These are phyloP conservation scores for Halcyon smyrnensis DNA, from an alignment of 2,797 vertebrate genomes.

Conservation along the genomic window DNA sequence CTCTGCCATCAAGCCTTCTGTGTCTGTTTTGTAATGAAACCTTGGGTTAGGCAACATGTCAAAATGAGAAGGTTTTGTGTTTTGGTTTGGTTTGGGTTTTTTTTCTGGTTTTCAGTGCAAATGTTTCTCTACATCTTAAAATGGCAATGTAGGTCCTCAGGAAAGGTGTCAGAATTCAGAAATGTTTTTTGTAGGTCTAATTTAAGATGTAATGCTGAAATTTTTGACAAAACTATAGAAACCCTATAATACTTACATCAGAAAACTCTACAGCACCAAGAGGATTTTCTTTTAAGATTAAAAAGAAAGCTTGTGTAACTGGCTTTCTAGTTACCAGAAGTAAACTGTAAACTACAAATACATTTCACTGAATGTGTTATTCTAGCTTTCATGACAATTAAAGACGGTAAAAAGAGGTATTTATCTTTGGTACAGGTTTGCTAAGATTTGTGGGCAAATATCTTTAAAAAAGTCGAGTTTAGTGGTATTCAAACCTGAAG, in stretches of 20 bases:
- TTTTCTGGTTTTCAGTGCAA: background rate
- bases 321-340: background rate
- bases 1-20: background rate
- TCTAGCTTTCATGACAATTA: background rate
- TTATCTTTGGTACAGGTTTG: accelerated
- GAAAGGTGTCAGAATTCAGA: background rate
- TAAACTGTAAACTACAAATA: background rate
- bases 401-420: background rate
- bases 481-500: background rate
- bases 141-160: background rate
- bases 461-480: background rate
- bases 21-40: background rate
- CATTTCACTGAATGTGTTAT: background rate
- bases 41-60: background rate
- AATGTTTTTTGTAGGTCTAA: background rate
- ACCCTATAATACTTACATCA: background rate
- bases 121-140: background rate
- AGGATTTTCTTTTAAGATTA: background rate
- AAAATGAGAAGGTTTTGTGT: background rate
- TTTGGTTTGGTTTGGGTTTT: background rate
- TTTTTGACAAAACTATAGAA: background rate
- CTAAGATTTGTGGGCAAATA: background rate
- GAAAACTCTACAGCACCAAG: background rate
- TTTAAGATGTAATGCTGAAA: background rate
- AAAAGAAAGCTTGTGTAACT: background rate